These are phyloP conservation scores for Tenodera sinensis DNA, from an alignment of 2,888 invertebrate genomes.

Conservation along the genomic window DNA sequence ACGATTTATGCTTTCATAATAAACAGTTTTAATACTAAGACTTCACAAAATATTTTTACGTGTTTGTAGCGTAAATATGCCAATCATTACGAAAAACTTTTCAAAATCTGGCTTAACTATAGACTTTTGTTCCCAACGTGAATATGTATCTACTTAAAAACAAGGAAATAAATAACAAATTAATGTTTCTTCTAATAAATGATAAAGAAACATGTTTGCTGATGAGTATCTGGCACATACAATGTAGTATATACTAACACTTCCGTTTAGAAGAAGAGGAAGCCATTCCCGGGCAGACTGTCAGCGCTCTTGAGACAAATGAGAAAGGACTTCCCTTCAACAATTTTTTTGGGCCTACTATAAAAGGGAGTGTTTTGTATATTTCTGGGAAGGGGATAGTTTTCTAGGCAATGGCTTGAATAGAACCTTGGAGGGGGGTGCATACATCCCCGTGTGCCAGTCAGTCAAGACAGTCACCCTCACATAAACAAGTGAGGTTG, in stretches of 20 bases:
- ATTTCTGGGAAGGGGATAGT: not conserved
- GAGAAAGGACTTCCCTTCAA: conserved; percentile 27
- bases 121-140: too few species aligned
- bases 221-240: not conserved
- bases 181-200: too few species aligned
- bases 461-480: not conserved
- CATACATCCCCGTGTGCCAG: conserved; percentile 13
- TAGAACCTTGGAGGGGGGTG: not conserved
- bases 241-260: not conserved
- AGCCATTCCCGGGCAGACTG: conserved; percentile 26
- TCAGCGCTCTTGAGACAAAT: conserved; percentile 27
- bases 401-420: not conserved
- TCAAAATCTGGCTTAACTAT: too few species aligned
- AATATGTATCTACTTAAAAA: too few species aligned
- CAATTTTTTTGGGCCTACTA: not conserved
- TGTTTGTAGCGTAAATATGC: too few species aligned
- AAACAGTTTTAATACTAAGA: too few species aligned
- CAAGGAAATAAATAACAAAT: too few species aligned
- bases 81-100: too few species aligned
- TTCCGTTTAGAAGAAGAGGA: conserved; percentile 17
- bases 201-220: too few species aligned
- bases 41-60: too few species aligned
- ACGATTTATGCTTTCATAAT: too few species aligned
- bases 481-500: conserved; percentile 15
- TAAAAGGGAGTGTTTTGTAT: conserved; percentile 1